Evolutionary conservation across 2,888 invertebrate species (phyloP).

Genomic region (Ommatoiulus sabulosus): DNA sequence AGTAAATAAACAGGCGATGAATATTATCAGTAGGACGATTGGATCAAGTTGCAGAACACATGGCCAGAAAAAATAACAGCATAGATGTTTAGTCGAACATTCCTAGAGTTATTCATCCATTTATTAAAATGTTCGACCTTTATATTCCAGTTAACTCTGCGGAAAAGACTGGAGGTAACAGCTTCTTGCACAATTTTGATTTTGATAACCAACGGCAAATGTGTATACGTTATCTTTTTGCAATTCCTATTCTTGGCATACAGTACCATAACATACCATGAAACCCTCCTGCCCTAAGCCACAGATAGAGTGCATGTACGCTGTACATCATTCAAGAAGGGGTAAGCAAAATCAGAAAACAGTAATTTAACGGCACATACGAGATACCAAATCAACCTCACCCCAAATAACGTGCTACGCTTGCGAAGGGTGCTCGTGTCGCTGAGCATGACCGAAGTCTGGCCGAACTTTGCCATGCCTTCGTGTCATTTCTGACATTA

Average conservation of each 20-base stretch:
- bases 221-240: background rate
- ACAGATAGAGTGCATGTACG: no score
- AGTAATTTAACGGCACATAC: no score
- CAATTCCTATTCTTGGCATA: no score
- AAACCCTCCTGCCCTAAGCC: no score
- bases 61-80: background rate
- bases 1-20: background rate
- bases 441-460: background rate
- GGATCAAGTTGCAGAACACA: background rate
- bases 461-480: background rate
- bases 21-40: background rate
- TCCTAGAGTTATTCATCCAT: background rate
- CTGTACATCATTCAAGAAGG: no score
- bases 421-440: background rate
- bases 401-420: no score
- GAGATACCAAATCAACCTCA: no score
- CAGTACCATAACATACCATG: no score
- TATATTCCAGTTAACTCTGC: background rate
- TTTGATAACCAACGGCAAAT: background rate
- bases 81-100: background rate
- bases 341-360: no score
- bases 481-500: conserved; percentile 14
- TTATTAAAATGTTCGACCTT: background rate
- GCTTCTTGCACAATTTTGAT: background rate
- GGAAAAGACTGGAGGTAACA: background rate